These are phyloP conservation scores for Aurelia aurita DNA, from an alignment of 30 jellyfish, hydroid and myxozoan species.

Conservation along the genomic window DNA sequence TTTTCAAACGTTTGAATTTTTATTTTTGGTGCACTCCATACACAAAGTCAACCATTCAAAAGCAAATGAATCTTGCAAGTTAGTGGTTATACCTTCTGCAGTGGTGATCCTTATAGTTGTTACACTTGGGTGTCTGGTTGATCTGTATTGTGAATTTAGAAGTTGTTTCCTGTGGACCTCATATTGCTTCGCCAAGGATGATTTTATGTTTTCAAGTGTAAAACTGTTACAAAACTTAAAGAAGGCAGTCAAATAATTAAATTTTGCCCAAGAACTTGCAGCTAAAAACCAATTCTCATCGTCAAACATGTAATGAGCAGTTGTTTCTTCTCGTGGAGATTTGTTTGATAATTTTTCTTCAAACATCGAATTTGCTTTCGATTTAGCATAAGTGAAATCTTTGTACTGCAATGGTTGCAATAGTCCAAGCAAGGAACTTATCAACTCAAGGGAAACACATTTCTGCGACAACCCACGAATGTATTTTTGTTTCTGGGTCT, in stretches of 20 bases:
- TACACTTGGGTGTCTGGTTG: conserved; percentile 7
- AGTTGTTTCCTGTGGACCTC: conserved; percentile 18
- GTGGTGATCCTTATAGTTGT: neutral
- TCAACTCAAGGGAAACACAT: conserved; percentile 37
- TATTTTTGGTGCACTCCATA: no score
- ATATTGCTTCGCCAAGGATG: conserved; percentile 23
- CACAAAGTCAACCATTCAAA: no score
- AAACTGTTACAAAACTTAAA: conserved; percentile 36
- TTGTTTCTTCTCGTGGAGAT: neutral
- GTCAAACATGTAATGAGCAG: conserved; percentile 14
- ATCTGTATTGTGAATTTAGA: conserved; percentile 1
- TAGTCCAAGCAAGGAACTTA: conserved; percentile 43
- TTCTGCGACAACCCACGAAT: conserved; percentile 25
- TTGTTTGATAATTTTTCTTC: conserved; percentile 20
- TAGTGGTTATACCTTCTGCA: no score
- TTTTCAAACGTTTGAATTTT: no score
- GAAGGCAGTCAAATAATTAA: conserved; percentile 38
- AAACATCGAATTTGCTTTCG: conserved; percentile 45
- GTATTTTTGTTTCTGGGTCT: conserved; percentile 54
- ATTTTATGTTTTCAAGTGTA: conserved; percentile 36
- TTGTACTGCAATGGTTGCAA: conserved; percentile 59
- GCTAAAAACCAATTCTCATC: conserved; percentile 56
- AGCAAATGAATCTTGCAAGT: no score
- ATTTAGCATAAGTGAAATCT: conserved; percentile 72
- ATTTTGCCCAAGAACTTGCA: conserved; percentile 52